phyloP scores from a whole-genome alignment of 2,888 invertebrate genomes.

The Cephus rjabovi region DNA sequence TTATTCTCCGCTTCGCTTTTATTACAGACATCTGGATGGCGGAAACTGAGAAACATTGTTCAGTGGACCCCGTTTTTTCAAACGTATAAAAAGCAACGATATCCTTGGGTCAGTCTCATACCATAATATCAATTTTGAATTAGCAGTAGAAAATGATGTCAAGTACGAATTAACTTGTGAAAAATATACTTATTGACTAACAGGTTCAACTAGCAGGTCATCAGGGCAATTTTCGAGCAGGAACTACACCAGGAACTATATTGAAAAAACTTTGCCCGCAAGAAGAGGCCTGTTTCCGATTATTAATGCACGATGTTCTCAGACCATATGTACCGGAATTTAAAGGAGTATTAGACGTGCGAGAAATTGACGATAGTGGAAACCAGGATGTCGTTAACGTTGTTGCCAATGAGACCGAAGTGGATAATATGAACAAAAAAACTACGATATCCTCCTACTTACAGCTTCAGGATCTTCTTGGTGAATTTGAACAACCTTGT shows the following conservation, averaged over 20 bases:
- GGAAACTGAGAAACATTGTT: constrained; percentile 92
- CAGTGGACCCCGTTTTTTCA: constrained; percentile 98
- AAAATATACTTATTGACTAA: neutral
- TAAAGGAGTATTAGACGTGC: constrained; percentile 74
- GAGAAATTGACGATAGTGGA: constrained; percentile 56
- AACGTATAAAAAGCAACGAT: constrained; percentile 94
- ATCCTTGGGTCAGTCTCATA: constrained; percentile 83
- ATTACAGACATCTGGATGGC: constrained; percentile 92
- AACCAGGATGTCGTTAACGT: constrained; percentile 20
- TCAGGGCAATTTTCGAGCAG: constrained; percentile 95
- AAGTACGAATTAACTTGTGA: neutral
- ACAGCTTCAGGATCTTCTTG: constrained; percentile 91
- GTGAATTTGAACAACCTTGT: constrained; percentile 91
- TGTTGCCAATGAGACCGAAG: constrained; percentile 26
- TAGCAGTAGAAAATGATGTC: neutral
- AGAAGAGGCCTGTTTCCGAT: constrained; percentile 88
- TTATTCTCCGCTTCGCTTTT: constrained; percentile 36
- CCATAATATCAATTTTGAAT: neutral
- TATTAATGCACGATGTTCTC: constrained; percentile 89
- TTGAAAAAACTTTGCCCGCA: constrained; percentile 91
- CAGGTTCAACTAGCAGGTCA: constrained; percentile 89
- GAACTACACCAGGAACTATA: constrained; percentile 93
- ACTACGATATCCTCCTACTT: constrained; percentile 73
- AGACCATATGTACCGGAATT: constrained; percentile 93
- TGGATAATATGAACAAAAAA: constrained; percentile 35